Base-by-base conservation (phyloP, 2,113 vertebrate genomes). In the Empidonax traillii region DNA sequence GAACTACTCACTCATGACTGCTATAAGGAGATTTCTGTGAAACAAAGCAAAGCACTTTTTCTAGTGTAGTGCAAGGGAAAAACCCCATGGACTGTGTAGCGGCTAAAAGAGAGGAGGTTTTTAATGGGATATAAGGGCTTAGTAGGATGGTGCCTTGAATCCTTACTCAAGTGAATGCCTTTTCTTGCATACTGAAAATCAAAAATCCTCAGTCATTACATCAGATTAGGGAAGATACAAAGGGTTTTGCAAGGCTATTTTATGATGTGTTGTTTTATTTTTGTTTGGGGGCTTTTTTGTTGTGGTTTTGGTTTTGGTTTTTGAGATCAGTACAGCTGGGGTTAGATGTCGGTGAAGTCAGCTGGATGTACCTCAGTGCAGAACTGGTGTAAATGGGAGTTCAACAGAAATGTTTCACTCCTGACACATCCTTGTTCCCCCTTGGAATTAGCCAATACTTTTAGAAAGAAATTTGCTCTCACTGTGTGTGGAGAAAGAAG, bases 401-500 rank as follows among this genome's bases (percentile, higher is more conserved):
- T 94, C 27, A 59, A 39, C 31, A 80, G 46, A 77, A 85, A 47
- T 62, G 3, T 58, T 90, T 96, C 78, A 24, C 25, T 90, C 30
- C 37, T 12, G 9, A 67, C 39, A 28, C 37, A 55, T 77, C 44
- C 46, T 74, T 86, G 25, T 22, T 90, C 87, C 76, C 79, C 0
- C 0, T 0, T 49, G 73, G 86, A 89, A 75, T 94, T 95, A 89
- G 44, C 22, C 68, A 75, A 20, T 52, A 52, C 65, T 86, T 83
- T 74, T 33, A 80, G 85, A 67, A 68, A 77, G 14, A 90, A 87
- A 77, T 71, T 68, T 92, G 30, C 63, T 86, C 61, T 95, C 65
- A 61, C 18, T 74, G 28, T 81, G 88, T 20, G 22, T 90, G 88
- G 49, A 76, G 68, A 95, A 95, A 92, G 92, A 93, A 88, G 61